Evolutionary conservation across 2,797 vertebrate genomes (phyloP), one percentile per base, ranked within the genome.

Genomic region (Sebastes vulpes): DNA sequence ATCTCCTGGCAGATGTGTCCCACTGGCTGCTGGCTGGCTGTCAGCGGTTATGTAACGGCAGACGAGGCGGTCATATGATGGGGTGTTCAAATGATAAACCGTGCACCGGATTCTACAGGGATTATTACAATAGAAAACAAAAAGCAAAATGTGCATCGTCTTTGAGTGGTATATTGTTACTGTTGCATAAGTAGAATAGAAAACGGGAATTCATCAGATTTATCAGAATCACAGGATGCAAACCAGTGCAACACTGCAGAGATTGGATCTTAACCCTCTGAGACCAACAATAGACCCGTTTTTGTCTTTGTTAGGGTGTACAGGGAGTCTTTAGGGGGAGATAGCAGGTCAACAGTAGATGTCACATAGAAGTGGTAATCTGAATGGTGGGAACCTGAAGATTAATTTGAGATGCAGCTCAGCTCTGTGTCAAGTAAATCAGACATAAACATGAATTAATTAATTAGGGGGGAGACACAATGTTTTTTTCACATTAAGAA

Each of bases 1-100:
- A 87, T 81, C 92, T 94, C 0, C 74, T 54, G 94, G 92, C 81
- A 78, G 83, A 81, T 76, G 82, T 69, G 83, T 28, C 18, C 1
- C 77, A 82, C 65, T 66, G 84, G 26, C 77, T 82, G 5, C 31
- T 11, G 65, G 61, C 69, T 59, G 61, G 16, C 31, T 35, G 68
- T 63, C 67, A 2, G 69, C 12, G 23, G 76, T 92, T 85, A 93
- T 65, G 88, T 93, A 91, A 88, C 35, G 4, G 25, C 35, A 31
- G 64, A 71, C 70, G 32, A 74, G 2, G 82, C 53, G 69, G 50
- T 77, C 79, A 72, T 50, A 72, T 53, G 85, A 79, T 64, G 59
- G 50, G 68, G 2, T 14, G 72, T 67, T 75, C 67, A 75, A 2
- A 18, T 61, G 60, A 46, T 68, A 29, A 76, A 72, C 29, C 5